Evolutionary conservation across 2,888 invertebrate genomes (phyloP).

Genomic region (Cephalotes varians): DNA sequence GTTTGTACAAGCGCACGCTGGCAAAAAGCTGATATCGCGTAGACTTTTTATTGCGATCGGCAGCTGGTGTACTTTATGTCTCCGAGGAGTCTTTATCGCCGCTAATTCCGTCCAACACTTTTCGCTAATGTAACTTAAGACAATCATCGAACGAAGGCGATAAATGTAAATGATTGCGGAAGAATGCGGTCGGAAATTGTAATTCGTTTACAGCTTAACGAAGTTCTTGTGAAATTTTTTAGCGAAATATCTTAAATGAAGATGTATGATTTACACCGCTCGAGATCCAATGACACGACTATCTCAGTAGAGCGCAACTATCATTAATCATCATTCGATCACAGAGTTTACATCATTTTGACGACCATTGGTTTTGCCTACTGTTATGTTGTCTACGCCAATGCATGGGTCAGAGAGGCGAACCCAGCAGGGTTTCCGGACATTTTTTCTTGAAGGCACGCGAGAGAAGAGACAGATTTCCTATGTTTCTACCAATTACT

Average conservation of each 20-base stretch:
- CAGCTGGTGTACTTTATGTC: constrained; percentile 37
- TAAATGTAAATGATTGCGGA: constrained; percentile 35
- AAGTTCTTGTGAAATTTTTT: constrained; percentile 49
- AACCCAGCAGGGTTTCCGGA: constrained; percentile 46
- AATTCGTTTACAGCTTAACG: constrained; percentile 60
- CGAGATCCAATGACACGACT: constrained; percentile 77
- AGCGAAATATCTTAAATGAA: constrained; percentile 65
- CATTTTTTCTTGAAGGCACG: constrained; percentile 34
- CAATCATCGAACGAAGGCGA: neutral
- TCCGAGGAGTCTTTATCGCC: constrained; percentile 27
- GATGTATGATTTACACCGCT: constrained; percentile 61
- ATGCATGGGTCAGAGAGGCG: constrained; percentile 34
- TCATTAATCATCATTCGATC: constrained; percentile 81
- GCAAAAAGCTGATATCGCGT: constrained; percentile 43
- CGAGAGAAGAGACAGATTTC: constrained; percentile 35
- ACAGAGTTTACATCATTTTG: constrained; percentile 53
- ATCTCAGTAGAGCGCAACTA: constrained; percentile 70
- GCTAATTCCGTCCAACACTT: constrained; percentile 37
- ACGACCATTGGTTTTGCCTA: constrained; percentile 48
- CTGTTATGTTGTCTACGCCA: constrained; percentile 58
- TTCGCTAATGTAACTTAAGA: constrained; percentile 40
- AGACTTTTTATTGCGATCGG: constrained; percentile 31
- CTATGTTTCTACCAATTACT: constrained; percentile 40
- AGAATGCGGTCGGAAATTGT: neutral
- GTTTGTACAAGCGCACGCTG: constrained; percentile 34